These are phyloP conservation scores for Sus cebifrons DNA, from an alignment of 2,797 vertebrate genomes.

Conservation along the genomic window DNA sequence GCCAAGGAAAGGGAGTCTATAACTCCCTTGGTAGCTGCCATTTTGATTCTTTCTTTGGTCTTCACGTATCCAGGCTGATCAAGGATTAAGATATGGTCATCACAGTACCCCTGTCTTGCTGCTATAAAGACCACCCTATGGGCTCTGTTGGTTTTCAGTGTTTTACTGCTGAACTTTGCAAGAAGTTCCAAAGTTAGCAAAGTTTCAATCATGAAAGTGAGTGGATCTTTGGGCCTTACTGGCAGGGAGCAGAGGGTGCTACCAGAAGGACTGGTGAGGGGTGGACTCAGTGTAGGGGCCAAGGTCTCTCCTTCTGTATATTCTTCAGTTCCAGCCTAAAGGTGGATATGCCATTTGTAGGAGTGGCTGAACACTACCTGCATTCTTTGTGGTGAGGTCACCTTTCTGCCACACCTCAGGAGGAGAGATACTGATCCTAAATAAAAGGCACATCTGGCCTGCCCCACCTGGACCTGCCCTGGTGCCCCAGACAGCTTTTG, in stretches of 20 bases:
- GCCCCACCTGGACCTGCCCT: background rate
- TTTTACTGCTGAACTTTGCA: conserved; percentile 3
- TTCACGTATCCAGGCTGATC: background rate
- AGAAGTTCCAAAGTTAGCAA: background rate
- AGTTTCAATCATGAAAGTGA: background rate
- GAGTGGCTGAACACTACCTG: background rate
- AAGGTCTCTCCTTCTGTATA: background rate
- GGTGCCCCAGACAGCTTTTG: background rate
- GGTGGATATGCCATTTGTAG: background rate
- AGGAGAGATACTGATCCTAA: background rate
- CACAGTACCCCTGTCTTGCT: background rate
- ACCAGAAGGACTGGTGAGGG: background rate
- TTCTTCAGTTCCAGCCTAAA: background rate
- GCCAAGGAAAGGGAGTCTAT: background rate
- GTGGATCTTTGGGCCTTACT: background rate
- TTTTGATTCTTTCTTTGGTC: background rate
- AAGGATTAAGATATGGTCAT: background rate
- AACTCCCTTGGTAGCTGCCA: background rate
- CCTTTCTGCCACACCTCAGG: background rate
- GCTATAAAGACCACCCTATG: background rate
- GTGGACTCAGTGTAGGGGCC: background rate
- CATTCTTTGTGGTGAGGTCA: conserved; percentile 19
- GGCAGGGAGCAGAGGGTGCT: background rate
- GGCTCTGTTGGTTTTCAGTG: background rate
- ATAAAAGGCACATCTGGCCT: conserved; percentile 5